Evolutionary conservation across 30 jellyfish, hydroid and myxozoan species (phyloP).

Genomic region (Morbakka virulenta): DNA sequence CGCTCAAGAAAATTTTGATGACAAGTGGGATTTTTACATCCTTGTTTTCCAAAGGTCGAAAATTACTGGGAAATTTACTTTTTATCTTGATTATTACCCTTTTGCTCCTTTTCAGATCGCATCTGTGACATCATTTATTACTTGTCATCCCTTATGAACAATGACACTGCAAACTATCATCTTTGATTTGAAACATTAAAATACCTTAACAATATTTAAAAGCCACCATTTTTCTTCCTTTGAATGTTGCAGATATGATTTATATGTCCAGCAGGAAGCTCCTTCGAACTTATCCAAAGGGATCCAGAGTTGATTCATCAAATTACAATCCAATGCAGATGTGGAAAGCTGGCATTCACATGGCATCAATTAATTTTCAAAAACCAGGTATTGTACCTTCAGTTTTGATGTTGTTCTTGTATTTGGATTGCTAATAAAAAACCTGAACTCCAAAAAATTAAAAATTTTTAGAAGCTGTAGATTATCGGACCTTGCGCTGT

Average conservation of each 20-base stretch:
- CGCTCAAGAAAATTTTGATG: no score
- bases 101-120: no score
- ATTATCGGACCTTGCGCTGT: no score
- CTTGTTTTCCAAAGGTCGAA: no score
- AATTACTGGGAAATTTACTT: no score
- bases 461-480: no score
- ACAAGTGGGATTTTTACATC: no score
- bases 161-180: no score
- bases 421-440: neutral
- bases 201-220: neutral
- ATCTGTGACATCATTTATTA: no score
- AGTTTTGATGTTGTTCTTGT: neutral
- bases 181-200: no score
- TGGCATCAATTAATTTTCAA: constrained; percentile 85
- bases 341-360: constrained; percentile 86
- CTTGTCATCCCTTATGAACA: no score
- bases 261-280: constrained; percentile 64
- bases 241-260: constrained; percentile 46
- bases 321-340: constrained; percentile 75
- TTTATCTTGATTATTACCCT: no score
- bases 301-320: constrained; percentile 83
- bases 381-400: constrained; percentile 70
- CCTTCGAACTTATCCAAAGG: constrained; percentile 83
- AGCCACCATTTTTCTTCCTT: neutral
- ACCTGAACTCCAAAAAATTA: neutral